These are phyloP conservation scores for Parazoanthus atlanticus DNA, from an alignment of 92 coral and sea anemone genomes.

Conservation along the genomic window DNA sequence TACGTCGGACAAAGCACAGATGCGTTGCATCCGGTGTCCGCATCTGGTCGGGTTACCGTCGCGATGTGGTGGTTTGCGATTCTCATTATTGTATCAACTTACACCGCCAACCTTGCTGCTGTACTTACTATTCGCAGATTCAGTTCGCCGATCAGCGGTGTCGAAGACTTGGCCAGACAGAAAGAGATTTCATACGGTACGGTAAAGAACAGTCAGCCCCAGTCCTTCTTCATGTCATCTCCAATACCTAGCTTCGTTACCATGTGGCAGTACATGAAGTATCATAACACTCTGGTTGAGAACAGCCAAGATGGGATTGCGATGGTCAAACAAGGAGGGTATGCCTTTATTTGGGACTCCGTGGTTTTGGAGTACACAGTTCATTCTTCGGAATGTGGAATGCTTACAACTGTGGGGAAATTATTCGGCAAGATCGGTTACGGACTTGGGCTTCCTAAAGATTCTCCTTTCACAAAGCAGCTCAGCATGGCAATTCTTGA, in stretches of 20 bases:
- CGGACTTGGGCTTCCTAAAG: constrained; percentile 85
- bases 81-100: constrained; percentile 75
- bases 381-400: constrained; percentile 66
- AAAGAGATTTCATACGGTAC: constrained; percentile 81
- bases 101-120: constrained; percentile 93
- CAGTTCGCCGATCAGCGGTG: constrained; percentile 65
- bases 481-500: constrained; percentile 75
- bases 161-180: constrained; percentile 85
- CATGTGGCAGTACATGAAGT: constrained; percentile 94
- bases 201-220: constrained; percentile 79
- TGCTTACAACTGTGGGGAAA: constrained; percentile 70
- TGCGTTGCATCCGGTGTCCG: constrained; percentile 75
- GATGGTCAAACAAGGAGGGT: constrained; percentile 64
- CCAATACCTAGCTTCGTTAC: constrained; percentile 73
- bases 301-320: constrained; percentile 66
- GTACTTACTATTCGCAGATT: constrained; percentile 77
- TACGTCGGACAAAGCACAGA: constrained; percentile 89
- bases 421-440: constrained; percentile 80
- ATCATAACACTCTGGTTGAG: constrained; percentile 65
- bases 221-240: constrained; percentile 73
- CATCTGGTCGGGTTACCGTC: constrained; percentile 83
- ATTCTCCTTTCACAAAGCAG: constrained; percentile 78
- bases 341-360: constrained; percentile 94
- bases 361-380: constrained; percentile 67
- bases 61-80: constrained; percentile 93